Percentiles rank a stretch among this genome's conserved stretches.
Evolutionary conservation across 2,797 vertebrate species (phyloP).

Genomic region (Novumbra hubbsi): DNA sequence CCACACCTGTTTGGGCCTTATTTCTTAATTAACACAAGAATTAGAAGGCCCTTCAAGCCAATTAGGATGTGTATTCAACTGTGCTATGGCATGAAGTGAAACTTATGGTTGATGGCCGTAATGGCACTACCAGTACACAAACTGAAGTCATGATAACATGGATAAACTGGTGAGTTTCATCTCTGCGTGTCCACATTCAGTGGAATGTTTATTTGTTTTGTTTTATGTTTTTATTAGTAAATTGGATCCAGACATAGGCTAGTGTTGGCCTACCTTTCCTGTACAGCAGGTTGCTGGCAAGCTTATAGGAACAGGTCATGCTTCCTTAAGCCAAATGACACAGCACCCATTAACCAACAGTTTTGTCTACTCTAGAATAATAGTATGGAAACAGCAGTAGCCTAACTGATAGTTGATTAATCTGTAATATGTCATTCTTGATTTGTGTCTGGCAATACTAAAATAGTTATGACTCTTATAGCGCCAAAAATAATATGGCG

Average conservation of each 20-base stretch:
- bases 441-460: not conserved
- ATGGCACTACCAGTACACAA: too few species aligned
- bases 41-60: too few species aligned
- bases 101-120: too few species aligned
- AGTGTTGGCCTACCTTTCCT: not conserved
- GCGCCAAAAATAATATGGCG: not conserved
- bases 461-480: not conserved
- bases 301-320: not conserved
- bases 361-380: not conserved
- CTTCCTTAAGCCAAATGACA: not conserved
- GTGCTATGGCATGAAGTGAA: too few species aligned
- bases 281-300: not conserved
- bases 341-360: not conserved
- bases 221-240: not conserved
- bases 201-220: not conserved
- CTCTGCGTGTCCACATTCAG: not conserved
- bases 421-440: not conserved
- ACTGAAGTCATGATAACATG: too few species aligned
- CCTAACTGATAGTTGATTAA: not conserved
- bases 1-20: too few species aligned
- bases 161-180: too few species aligned
- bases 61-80: too few species aligned
- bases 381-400: not conserved
- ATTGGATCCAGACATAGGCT: not conserved
- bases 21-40: too few species aligned